phyloP scores from a whole-genome alignment of 2,797 vertebrate genomes.

The Galago senegalensis region DNA sequence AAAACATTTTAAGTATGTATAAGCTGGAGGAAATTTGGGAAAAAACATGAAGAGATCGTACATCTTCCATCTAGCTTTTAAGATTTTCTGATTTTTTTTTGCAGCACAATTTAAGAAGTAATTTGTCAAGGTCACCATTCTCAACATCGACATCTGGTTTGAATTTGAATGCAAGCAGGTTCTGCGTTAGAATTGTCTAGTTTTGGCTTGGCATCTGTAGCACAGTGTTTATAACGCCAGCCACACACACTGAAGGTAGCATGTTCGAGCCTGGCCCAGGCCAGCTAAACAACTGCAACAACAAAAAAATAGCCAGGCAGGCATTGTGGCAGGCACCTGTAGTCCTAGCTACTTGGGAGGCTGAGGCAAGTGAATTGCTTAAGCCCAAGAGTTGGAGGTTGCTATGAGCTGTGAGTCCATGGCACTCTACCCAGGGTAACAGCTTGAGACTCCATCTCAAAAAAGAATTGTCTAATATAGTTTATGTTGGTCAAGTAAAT shows the following conservation, averaged over 20 bases:
- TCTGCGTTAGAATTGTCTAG: neutral
- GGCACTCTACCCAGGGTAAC: too few species aligned
- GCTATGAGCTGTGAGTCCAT: too few species aligned
- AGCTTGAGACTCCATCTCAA: too few species aligned
- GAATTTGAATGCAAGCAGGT: neutral
- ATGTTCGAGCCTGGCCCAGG: too few species aligned
- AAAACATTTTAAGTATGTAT: neutral
- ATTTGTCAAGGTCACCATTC: slow-evolving; percentile 27
- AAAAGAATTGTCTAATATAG: neutral
- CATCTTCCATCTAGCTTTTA: neutral
- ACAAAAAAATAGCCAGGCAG: too few species aligned
- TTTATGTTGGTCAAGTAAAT: neutral
- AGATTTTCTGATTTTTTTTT: neutral
- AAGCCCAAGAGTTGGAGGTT: too few species aligned
- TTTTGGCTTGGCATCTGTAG: neutral
- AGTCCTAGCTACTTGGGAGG: too few species aligned
- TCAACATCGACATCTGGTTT: slow-evolving; percentile 39
- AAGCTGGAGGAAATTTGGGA: neutral
- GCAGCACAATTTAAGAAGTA: neutral
- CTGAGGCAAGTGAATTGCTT: too few species aligned
- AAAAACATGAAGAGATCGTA: neutral
- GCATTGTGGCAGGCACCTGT: too few species aligned
- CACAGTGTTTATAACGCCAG: too few species aligned
- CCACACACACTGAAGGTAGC: too few species aligned
- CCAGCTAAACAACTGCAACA: too few species aligned